Conservation (phyloP, 2,888 invertebrate species). For the Gerris lacustris region DNA sequence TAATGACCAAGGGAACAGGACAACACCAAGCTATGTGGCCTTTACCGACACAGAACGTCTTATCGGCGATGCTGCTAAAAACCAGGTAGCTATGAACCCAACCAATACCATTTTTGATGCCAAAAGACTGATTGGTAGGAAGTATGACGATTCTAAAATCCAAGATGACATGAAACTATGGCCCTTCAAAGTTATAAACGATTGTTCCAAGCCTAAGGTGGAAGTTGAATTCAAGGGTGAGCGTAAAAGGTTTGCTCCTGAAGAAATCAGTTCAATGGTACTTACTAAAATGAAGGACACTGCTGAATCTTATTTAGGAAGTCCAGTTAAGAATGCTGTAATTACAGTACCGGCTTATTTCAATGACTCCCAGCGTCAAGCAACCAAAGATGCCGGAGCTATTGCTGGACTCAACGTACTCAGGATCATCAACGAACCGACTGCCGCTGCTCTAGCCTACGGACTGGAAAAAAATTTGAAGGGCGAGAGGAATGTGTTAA, state of each 20-base stretch:
- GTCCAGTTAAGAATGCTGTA: conserved; percentile 57
- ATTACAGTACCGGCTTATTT: conserved; percentile 77
- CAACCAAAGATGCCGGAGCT: conserved; percentile 77
- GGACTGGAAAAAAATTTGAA: conserved; percentile 63
- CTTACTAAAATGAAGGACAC: conserved; percentile 42
- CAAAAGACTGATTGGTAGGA: conserved; percentile 56
- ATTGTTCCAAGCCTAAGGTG: conserved; percentile 53
- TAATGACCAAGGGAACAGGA: conserved; percentile 69
- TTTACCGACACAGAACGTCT: conserved; percentile 45
- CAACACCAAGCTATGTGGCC: conserved; percentile 60
- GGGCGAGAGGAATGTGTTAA: conserved; percentile 60
- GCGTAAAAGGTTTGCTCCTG: conserved; percentile 50
- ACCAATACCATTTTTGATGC: conserved; percentile 65
- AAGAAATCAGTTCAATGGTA: conserved; percentile 62
- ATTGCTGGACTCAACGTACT: conserved; percentile 77
- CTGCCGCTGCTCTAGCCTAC: conserved; percentile 77
- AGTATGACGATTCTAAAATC: conserved; percentile 56
- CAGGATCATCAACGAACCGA: conserved; percentile 81
- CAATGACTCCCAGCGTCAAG: conserved; percentile 72
- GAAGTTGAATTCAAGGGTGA: conserved; percentile 53
- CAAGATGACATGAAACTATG: conserved; percentile 69
- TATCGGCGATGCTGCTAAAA: conserved; percentile 37
- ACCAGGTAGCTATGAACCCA: conserved; percentile 59
- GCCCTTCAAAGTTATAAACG: conserved; percentile 62
- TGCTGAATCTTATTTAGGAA: conserved; percentile 64